These are phyloP conservation scores for Dendrolimus houi DNA, from an alignment of 2,888 invertebrate genomes.

Conservation along the genomic window DNA sequence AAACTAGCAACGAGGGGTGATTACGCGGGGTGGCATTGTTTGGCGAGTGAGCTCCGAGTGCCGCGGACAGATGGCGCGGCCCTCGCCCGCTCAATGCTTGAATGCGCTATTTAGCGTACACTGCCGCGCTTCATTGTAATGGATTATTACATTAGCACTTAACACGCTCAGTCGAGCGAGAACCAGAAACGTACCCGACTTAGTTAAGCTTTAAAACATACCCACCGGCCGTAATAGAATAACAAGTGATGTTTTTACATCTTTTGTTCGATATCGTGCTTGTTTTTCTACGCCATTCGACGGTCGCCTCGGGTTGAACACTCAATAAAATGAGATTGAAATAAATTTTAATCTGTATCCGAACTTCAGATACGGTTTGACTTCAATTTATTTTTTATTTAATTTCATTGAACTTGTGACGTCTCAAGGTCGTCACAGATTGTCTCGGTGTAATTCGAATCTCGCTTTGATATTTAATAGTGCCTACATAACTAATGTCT, in stretches of 20 bases:
- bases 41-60: slow-evolving; percentile 24
- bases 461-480: slow-evolving; percentile 3
- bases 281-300: slow-evolving; percentile 34
- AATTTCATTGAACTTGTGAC: slow-evolving; percentile 24
- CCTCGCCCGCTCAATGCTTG: slow-evolving; percentile 51
- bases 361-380: slow-evolving; percentile 13
- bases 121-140: slow-evolving; percentile 71
- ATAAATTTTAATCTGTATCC: slow-evolving; percentile 16
- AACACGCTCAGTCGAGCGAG: slow-evolving; percentile 68
- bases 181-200: slow-evolving; percentile 57
- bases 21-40: slow-evolving; percentile 64
- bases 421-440: slow-evolving; percentile 18
- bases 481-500: neutral
- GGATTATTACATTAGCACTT: slow-evolving; percentile 76
- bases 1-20: slow-evolving; percentile 59
- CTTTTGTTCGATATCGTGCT: slow-evolving; percentile 34
- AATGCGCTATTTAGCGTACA: slow-evolving; percentile 74
- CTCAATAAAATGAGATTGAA: slow-evolving; percentile 37
- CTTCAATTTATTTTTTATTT: slow-evolving; percentile 15
- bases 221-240: slow-evolving; percentile 48
- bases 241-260: slow-evolving; percentile 45
- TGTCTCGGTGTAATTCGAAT: neutral
- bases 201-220: slow-evolving; percentile 45
- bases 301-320: slow-evolving; percentile 33
- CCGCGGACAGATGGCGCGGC: slow-evolving; percentile 70